Evolutionary conservation across 2,113 vertebrate species (phyloP), one percentile per base, ranked within the genome.

Genomic region (Neoarius graeffei): DNA sequence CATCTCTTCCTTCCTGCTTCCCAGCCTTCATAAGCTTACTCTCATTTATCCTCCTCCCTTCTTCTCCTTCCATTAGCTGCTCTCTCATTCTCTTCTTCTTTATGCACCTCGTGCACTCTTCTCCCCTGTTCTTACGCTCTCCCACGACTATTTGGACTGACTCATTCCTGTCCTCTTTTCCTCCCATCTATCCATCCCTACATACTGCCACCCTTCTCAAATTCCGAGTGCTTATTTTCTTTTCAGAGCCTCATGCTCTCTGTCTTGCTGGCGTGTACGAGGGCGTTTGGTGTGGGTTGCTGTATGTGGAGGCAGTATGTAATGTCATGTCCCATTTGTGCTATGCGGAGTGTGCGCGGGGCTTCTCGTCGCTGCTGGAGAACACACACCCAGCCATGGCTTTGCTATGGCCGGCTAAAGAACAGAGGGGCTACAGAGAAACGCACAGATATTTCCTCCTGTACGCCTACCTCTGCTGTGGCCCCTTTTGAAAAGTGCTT

Each of bases 271-370:
- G 50, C 23, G 50, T 73, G 48, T 76, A 11, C 27, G 52, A 87
- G 56, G 69, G 54, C 23, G 88, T 35, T 67, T 64, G 76, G 86
- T 80, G 86, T 27, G 81, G 64, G 85, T 74, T 82, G 84, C 83
- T 77, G 87, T 89, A 59, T 74, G 81, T 73, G 54, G 50, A 59
- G 77, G 85, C 90, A 88, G 81, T 89, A 89, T 88, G 87, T 88
- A 89, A 87, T 89, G 88, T 91, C 89, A 90, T 66, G 87, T 93
- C 90, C 82, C 89, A 93, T 91, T 92, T 92, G 90, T 69, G 64
- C 76, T 35, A 30, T 57, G 71, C 35, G 83, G 87, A 86, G 84
- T 64, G 74, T 76, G 86, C 81, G 42, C 84, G 57, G 86, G 54
- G 56, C 73, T 89, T 87, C 57, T 50, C 35, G 83, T 88, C 89